Evolutionary conservation across 2,888 invertebrate species (phyloP).

Genomic region (Melangyna quadrimaculata): DNA sequence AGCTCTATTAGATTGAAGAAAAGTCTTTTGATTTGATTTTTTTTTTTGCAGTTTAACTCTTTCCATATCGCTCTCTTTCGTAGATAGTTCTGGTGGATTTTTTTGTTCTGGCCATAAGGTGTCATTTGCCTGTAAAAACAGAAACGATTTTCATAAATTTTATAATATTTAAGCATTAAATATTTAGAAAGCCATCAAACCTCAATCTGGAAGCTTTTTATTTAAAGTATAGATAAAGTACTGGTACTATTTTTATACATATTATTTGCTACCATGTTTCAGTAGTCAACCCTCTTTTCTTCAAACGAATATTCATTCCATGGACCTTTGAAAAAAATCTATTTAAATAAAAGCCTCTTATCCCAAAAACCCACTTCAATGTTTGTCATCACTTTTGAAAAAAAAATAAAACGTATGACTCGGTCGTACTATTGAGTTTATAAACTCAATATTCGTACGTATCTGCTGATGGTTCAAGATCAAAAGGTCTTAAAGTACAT

Average conservation of each 20-base stretch:
- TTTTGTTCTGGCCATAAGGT: slow-evolving; percentile 15
- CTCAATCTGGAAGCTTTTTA: background rate
- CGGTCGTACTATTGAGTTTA: too few relatives aligned
- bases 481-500: too few relatives aligned
- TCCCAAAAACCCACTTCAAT: background rate
- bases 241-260: too few relatives aligned
- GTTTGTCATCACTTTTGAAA: background rate
- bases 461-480: too few relatives aligned
- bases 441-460: too few relatives aligned
- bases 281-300: slow-evolving; percentile 29
- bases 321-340: background rate
- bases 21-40: slow-evolving; percentile 8
- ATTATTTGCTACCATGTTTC: background rate
- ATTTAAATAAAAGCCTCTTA: slow-evolving; percentile 13
- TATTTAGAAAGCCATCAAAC: slow-evolving; percentile 14
- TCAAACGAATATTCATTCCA: slow-evolving; percentile 37
- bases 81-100: background rate
- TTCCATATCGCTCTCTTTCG: background rate
- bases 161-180: slow-evolving; percentile 45
- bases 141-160: slow-evolving; percentile 59
- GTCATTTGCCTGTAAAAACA: slow-evolving; percentile 44
- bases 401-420: too few relatives aligned
- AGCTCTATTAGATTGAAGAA: slow-evolving; percentile 17
- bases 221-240: slow-evolving; percentile 33
- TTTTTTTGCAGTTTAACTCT: background rate